Conservation (phyloP, 2,888 invertebrate species). For the Zaprionus lineosus region DNA sequence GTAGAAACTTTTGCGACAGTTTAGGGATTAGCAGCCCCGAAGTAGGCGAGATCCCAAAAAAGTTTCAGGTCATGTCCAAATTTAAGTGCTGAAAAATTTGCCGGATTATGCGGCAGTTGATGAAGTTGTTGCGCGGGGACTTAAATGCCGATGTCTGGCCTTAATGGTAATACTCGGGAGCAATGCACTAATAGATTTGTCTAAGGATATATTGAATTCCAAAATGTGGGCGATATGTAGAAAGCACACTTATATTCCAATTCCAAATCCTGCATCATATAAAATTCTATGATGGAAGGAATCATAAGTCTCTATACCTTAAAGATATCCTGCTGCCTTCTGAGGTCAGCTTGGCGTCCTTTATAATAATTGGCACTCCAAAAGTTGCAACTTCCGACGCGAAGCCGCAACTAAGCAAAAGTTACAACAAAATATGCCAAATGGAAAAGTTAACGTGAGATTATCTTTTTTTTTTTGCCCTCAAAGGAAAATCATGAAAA, state of each 20-base stretch:
- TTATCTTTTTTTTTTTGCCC: too few relatives aligned
- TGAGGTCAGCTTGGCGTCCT: too few relatives aligned
- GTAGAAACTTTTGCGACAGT: slow-evolving; percentile 72
- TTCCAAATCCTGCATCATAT: too few relatives aligned
- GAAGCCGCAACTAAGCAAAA: slow-evolving; percentile 36
- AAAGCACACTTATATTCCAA: too few relatives aligned
- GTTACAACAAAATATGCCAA: slow-evolving; percentile 5
- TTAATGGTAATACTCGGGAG: slow-evolving; percentile 11
- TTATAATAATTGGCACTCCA: too few relatives aligned
- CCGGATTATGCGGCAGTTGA: slow-evolving; percentile 69
- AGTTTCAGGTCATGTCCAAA: slow-evolving; percentile 67
- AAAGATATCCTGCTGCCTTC: too few relatives aligned
- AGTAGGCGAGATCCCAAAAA: slow-evolving; percentile 55
- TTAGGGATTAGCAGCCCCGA: slow-evolving; percentile 70
- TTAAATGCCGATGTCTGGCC: slow-evolving; percentile 55
- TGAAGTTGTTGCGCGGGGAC: slow-evolving; percentile 63
- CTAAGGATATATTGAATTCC: slow-evolving; percentile 33
- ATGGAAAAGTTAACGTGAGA: background rate
- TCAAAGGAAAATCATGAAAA: too few relatives aligned
- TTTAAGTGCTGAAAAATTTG: slow-evolving; percentile 74
- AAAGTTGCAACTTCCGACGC: too few relatives aligned
- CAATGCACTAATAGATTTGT: slow-evolving; percentile 65
- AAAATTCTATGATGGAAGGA: too few relatives aligned
- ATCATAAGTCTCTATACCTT: too few relatives aligned
- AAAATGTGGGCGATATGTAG: too few relatives aligned